A percentile compares a stretch with the other conserved stretches of the same genome.
phyloP scores from a whole-genome alignment of 2,888 invertebrate species.

The Lamellibrachia columna region DNA sequence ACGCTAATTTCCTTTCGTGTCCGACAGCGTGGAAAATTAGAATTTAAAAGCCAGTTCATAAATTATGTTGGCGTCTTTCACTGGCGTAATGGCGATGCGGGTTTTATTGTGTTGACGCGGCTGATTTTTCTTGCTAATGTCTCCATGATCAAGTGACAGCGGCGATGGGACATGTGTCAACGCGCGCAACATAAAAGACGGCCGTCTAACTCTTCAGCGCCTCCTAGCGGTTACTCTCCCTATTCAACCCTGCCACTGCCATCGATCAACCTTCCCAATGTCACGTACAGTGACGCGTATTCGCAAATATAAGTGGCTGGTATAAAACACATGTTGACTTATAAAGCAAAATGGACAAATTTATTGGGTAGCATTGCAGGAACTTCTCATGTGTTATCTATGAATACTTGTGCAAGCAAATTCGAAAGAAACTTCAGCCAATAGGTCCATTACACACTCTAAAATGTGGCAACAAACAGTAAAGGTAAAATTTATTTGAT shows the following conservation, averaged over 20 bases:
- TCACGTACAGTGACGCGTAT: no score
- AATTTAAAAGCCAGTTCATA: conserved; percentile 16
- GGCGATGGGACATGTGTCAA: not conserved
- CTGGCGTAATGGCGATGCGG: not conserved
- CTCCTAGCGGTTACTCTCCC: no score
- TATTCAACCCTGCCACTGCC: no score
- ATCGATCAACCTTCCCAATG: no score
- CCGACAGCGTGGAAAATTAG: conserved; percentile 16
- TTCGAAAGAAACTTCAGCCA: not conserved
- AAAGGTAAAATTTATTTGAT: not conserved
- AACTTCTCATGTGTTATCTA: not conserved
- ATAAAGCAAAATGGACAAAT: no score
- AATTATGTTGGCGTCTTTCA: conserved; percentile 10
- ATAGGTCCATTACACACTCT: not conserved
- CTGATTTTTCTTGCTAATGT: not conserved
- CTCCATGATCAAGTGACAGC: conserved; percentile 6
- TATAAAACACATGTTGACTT: no score
- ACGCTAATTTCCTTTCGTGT: not conserved
- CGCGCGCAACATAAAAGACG: not conserved
- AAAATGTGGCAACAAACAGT: not conserved
- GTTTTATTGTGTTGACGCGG: not conserved
- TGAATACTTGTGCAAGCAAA: not conserved
- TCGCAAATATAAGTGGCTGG: no score
- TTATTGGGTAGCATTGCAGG: no score
- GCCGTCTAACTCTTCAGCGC: not conserved